phyloP scores from a whole-genome alignment of 2,888 invertebrate genomes.

The Spilosoma lubricipeda region DNA sequence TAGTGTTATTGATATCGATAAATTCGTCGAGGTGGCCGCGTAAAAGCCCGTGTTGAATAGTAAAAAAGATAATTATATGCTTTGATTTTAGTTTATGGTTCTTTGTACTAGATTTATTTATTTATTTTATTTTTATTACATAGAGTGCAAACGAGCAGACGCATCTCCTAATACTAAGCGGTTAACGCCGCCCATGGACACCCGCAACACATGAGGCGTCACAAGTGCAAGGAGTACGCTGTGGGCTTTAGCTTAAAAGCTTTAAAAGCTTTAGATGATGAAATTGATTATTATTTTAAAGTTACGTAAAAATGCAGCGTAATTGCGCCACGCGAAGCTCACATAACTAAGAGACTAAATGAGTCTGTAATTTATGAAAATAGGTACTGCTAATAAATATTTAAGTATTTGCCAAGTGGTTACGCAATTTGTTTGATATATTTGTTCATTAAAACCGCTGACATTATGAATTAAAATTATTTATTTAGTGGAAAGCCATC shows the following conservation, averaged over 20 bases:
- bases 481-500: background rate
- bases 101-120: too few relatives aligned
- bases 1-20: conserved; percentile 15
- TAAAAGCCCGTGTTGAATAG: background rate
- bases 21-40: conserved; percentile 8
- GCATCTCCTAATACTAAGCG: too few relatives aligned
- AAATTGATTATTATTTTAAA: too few relatives aligned
- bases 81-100: conserved; percentile 4
- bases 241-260: too few relatives aligned
- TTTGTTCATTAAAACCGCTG: background rate
- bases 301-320: background rate
- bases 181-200: too few relatives aligned
- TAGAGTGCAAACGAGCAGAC: too few relatives aligned
- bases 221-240: too few relatives aligned
- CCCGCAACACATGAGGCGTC: too few relatives aligned
- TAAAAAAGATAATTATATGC: conserved; percentile 3
- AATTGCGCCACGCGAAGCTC: background rate
- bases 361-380: background rate
- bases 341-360: background rate
- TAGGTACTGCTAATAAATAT: background rate
- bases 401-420: background rate
- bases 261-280: too few relatives aligned
- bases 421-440: background rate
- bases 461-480: background rate
- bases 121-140: too few relatives aligned